Evolutionary conservation across 1,140 invertebrate genomes (phyloP), one percentile per base, ranked within the genome.

Genomic region (Laodelphax striatellus): DNA sequence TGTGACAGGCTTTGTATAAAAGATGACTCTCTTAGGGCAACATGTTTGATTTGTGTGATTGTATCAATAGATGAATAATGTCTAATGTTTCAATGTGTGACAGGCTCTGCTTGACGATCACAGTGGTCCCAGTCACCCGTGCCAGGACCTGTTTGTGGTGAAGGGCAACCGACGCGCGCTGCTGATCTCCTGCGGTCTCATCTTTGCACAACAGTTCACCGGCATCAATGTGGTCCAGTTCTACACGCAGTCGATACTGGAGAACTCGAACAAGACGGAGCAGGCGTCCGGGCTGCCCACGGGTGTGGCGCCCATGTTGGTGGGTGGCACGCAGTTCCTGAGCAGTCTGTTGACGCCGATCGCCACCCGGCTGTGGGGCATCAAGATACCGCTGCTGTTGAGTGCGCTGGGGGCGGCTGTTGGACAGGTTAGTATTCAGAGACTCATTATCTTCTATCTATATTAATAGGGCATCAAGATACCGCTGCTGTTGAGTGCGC

Each of bases 141-240:
- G 83, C 5, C 63, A 71, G 16, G 83, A 86, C 62, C 71, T 87
- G 0, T 78, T 84, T 58, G 77, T 71, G 41, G 77, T 74, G 5
- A 75, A 73, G 52, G 71, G 75, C 1, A 78, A 84, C 65, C 75
- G 79, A 8, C 85, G 80, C 64, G 84, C 83, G 0, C 70, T 92
- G 54, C 74, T 85, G 41, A 81, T 89, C 42, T 84, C 83, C 0
- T 80, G 85, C 60, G 79, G 82, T 1, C 73, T 93, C 53, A 83
- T 88, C 55, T 70, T 80, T 52, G 84, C 86, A 70, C 87, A 89
- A 66, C 87, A 90, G 71, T 73, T 91, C n/a, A 85, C 82, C 2
- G 80, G 79, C 9, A 72, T 80, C 31, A 79, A 83, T 69, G 80
- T 78, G 14, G 73, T 85, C 14, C 79, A 83, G 65, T 82, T 82